Base-by-base conservation (phyloP, 2,113 vertebrate species). In the Peromyscus polionotus region DNA sequence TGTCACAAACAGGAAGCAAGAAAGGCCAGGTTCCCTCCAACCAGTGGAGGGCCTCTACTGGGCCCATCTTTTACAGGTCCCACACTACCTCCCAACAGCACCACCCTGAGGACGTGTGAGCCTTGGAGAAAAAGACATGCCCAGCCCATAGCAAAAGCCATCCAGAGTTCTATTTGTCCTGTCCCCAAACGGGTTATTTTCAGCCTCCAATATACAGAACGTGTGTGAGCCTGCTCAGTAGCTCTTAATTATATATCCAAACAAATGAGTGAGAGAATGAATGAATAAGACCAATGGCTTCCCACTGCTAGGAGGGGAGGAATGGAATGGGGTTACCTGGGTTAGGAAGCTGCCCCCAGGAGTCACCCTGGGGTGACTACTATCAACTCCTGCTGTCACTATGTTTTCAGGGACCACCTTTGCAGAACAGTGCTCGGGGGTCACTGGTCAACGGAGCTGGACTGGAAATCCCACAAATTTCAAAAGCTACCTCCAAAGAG, bases 401-500 rank as follows among this genome's bases (percentile, higher is more conserved):
- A 45, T 0, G 48, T 16, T 59, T 57, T 72, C 33, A 0, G 51
- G 10, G 79, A 68, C 33, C 77, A 33, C 2, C 39, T 4, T 4
- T 13, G 22, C 65, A 36, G 84, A 33, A 51, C 45, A 20, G 48
- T 84, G 45, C 48, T 63, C 12, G 0, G n/a, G 33, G 63, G 26
- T 12, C 61, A 26, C 10, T 16, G 6, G n/a, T 17, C 11, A 1
- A 13, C 65, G 57, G 73, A 16, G 12, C 70, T 85, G 16, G 28
- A 54, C 13, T 33, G 19, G 45, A 54, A 65, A 48, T 59, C 13
- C 39, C 48, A 8, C 20, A 73, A 33, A 10, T 33, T 90, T 48
- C 65, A 28, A 13, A 98, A 97, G 97, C 98, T 26, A 88, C 68
- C 99, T 54, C 98, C 98, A 98, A 98, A 98, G 97, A 90, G 93